A percentile compares a stretch with the other conserved stretches of the same genome.
Evolutionary conservation across 2,797 vertebrate genomes (phyloP).

Genomic region (Hipposideros larvatus): DNA sequence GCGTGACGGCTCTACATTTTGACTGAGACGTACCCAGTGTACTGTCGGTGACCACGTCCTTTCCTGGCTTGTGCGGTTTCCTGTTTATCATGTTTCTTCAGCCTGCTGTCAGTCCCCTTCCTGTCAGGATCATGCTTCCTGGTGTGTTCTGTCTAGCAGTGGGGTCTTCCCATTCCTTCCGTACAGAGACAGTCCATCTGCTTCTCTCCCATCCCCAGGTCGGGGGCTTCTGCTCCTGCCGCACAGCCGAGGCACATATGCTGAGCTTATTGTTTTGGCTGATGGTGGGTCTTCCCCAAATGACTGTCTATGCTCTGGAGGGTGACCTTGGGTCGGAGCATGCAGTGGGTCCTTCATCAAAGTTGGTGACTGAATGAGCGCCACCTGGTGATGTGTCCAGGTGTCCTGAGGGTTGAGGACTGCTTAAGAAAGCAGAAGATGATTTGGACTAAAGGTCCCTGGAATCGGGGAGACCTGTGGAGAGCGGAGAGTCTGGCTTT

Average conservation of each 20-base stretch:
- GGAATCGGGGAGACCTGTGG: neutral
- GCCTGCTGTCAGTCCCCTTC: neutral
- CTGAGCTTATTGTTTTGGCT: fast-evolving
- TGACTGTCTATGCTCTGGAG: neutral
- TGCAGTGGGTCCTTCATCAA: neutral
- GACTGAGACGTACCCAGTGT: conserved; percentile 41
- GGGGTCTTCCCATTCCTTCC: neutral
- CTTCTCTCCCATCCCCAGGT: neutral
- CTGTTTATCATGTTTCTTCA: neutral
- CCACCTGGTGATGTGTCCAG: neutral
- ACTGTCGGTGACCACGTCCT: neutral
- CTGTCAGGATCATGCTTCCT: neutral
- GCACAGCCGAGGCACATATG: fast-evolving
- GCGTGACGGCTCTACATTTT: conserved; percentile 48
- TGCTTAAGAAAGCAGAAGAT: neutral
- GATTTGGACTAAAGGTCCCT: neutral
- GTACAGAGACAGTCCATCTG: fast-evolving
- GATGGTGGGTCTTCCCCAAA: neutral
- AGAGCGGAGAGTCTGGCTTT: neutral
- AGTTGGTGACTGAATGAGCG: neutral
- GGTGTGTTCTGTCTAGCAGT: neutral
- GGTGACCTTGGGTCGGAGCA: fast-evolving
- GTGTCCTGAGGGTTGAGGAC: neutral
- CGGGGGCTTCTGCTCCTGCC: no score
- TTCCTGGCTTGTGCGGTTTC: neutral